Conservation (phyloP, 2,797 vertebrate genomes). For the Typhlichthys eigenmanni region DNA sequence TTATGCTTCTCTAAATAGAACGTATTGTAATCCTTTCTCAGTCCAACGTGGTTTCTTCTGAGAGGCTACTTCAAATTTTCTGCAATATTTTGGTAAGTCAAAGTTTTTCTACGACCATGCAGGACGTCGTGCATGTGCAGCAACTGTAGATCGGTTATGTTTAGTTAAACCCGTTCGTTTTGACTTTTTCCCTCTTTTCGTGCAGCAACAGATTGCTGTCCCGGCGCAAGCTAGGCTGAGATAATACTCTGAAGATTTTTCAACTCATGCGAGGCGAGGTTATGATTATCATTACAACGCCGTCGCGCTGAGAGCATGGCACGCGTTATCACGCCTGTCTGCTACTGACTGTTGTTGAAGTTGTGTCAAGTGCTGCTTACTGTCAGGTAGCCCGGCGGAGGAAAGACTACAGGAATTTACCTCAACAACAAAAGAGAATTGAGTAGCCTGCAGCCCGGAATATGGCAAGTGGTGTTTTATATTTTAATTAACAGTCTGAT, state of each 20-base stretch:
- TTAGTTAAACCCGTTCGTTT: constrained; percentile 51
- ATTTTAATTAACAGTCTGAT: not conserved
- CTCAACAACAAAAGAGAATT: constrained; percentile 2
- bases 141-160: constrained; percentile 60
- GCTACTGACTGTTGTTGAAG: constrained; percentile 57
- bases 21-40: constrained; percentile 99
- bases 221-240: not conserved
- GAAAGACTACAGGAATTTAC: constrained; percentile 51
- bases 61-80: constrained; percentile 89
- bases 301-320: no score
- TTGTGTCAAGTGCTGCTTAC: constrained; percentile 62
- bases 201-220: constrained; percentile 67
- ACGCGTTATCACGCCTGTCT: not conserved
- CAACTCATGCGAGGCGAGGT: not conserved
- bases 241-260: not conserved
- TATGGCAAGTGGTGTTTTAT: constrained; percentile 12
- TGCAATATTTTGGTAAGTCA: constrained; percentile 95
- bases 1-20: constrained; percentile 99
- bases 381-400: constrained; percentile 45
- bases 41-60: constrained; percentile 99
- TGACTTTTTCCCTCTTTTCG: constrained; percentile 47
- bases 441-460: not conserved
- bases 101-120: constrained; percentile 65
- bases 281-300: not conserved
- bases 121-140: constrained; percentile 62